Evolutionary conservation across 2,797 vertebrate species (phyloP), one percentile per base, ranked within the genome.

Genomic region (Sebastes nivosus): DNA sequence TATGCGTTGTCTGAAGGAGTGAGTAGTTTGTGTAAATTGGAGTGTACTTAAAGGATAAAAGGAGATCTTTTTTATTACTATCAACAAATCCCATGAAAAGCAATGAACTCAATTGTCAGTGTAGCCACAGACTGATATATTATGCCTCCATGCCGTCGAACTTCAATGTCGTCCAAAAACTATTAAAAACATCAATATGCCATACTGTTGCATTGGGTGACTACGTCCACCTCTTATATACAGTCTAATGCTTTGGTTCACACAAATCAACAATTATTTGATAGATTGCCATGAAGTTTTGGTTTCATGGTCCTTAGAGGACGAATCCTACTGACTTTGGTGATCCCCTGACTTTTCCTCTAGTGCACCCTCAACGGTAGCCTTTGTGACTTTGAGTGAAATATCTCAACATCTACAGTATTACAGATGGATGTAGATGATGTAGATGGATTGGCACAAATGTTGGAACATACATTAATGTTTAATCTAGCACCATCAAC

Each of bases 181-280:
- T 13, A 57, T 57, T 46, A n/a, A 67, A 73, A 75, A 70, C 34
- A 64, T 67, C 71, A 67, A 64, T 9, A 10, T 65, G 64, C 18
- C 55, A 36, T 22, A 42, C 13, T 42, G 38, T 42, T 42, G n/a
- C n/a, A n/a, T n/a, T n/a, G n/a, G n/a, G n/a, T n/a, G n/a, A n/a
- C n/a, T n/a, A n/a, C n/a, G 42, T 46, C 42, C 14, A 46, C 0
- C 42, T 46, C 42, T 46, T 46, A 18, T 18, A 18, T 46, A 46
- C 42, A 46, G 16, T 18, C 6, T 46, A 42, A 42, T 42, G 42
- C 6, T 66, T 79, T 25, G n/a, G 52, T 42, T 42, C 38, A 42
- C 38, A 42, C 38, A 3, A 6, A 42, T 42, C 38, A 42, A 42
- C 1, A 16, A 38, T 32, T 52, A 50, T 42, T 27, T 2, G 25